These are phyloP conservation scores for Caradrina clavipalpis DNA, from an alignment of 2,888 invertebrate species.

Conservation along the genomic window DNA sequence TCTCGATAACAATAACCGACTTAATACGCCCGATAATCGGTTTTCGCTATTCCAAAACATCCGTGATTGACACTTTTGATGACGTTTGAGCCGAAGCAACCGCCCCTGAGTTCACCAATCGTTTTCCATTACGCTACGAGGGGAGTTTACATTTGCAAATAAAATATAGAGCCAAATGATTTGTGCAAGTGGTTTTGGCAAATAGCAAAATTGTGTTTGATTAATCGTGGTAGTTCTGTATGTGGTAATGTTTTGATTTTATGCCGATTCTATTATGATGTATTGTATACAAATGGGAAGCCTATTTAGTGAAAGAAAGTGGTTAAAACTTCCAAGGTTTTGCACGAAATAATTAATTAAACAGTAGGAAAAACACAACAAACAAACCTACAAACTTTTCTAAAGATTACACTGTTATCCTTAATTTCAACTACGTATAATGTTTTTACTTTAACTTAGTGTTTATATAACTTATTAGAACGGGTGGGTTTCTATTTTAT, in stretches of 20 bases:
- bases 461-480: background rate
- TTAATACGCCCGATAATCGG: slow-evolving; percentile 90
- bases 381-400: background rate
- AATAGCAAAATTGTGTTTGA: slow-evolving; percentile 59
- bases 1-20: slow-evolving; percentile 90
- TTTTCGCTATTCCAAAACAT: slow-evolving; percentile 89
- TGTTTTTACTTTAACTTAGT: background rate
- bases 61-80: slow-evolving; percentile 90
- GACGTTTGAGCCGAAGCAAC: slow-evolving; percentile 82
- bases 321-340: slow-evolving; percentile 4
- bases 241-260: slow-evolving; percentile 34
- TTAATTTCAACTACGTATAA: background rate
- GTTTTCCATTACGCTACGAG: slow-evolving; percentile 71
- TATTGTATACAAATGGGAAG: background rate
- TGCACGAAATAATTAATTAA: background rate
- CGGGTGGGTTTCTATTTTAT: background rate
- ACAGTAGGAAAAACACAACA: no score
- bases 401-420: background rate
- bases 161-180: slow-evolving; percentile 58
- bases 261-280: slow-evolving; percentile 13
- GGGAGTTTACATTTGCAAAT: slow-evolving; percentile 67
- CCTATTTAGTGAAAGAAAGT: background rate
- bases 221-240: slow-evolving; percentile 41
- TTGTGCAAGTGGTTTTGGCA: slow-evolving; percentile 61
- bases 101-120: slow-evolving; percentile 75